Conservation (phyloP, 92 coral and sea anemone species). For the Palythoa grandis region DNA sequence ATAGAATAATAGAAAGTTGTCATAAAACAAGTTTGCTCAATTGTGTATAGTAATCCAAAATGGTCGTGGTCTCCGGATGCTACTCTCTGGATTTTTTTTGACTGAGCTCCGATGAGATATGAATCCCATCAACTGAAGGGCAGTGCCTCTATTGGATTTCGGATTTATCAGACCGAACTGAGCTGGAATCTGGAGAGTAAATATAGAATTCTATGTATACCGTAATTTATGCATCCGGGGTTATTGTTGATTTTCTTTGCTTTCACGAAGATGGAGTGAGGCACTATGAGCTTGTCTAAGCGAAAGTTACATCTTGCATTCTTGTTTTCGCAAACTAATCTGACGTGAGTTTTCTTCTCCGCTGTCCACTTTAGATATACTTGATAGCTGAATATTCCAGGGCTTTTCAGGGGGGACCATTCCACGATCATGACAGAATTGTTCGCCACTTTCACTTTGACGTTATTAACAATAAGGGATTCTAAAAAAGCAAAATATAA, state of each 20-base stretch:
- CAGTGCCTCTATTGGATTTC: too few species aligned
- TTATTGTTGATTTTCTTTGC: neutral
- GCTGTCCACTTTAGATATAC: slow-evolving; percentile 11
- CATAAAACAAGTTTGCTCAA: too few species aligned
- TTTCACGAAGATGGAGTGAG: slow-evolving; percentile 1
- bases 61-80: too few species aligned
- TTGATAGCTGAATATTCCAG: neutral
- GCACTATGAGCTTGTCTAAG: neutral
- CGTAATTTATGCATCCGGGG: neutral
- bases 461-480: neutral
- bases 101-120: too few species aligned
- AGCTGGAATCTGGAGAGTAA: too few species aligned
- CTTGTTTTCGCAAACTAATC: neutral
- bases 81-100: too few species aligned
- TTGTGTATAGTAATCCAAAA: too few species aligned
- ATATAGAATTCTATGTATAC: too few species aligned
- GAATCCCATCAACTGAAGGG: too few species aligned
- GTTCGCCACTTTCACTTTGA: neutral
- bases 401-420: slow-evolving; percentile 21
- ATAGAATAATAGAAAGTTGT: too few species aligned
- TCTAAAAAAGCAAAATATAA: neutral
- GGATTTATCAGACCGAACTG: too few species aligned
- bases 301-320: neutral
- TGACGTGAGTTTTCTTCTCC: neutral
- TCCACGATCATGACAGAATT: slow-evolving; percentile 1